Conservation (phyloP, 2,888 invertebrate species). For the Cheilosia scutellata region DNA sequence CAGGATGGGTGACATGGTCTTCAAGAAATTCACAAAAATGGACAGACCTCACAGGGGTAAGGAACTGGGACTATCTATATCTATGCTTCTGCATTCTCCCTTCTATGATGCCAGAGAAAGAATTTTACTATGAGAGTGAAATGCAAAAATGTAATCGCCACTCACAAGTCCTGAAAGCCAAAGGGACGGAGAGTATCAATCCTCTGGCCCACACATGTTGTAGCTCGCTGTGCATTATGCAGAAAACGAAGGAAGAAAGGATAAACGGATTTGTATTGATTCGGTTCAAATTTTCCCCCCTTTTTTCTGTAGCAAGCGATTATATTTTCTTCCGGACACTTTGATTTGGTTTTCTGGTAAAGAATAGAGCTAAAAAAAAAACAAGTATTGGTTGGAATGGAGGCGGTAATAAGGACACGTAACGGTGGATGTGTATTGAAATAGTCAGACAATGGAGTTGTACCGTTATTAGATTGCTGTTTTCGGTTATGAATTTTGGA, state of each 20-base stretch:
- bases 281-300: constrained; percentile 68
- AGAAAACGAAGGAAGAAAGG: constrained; percentile 72
- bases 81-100: not conserved
- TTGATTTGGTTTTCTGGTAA: constrained; percentile 68
- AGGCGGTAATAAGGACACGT: constrained; percentile 50
- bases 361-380: not conserved
- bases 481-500: constrained; percentile 54
- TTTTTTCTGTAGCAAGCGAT: constrained; percentile 43
- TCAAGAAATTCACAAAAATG: constrained; percentile 60
- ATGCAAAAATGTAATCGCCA: constrained; percentile 73
- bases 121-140: constrained; percentile 52
- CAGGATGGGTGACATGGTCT: constrained; percentile 48
- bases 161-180: constrained; percentile 45
- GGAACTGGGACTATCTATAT: constrained; percentile 5
- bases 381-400: not conserved
- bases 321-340: constrained; percentile 74
- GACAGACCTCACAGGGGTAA: constrained; percentile 21
- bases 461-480: constrained; percentile 58
- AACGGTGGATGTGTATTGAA: constrained; percentile 12
- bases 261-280: constrained; percentile 76
- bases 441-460: constrained; percentile 1
- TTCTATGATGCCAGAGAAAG: constrained; percentile 9
- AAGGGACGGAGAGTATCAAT: constrained; percentile 37
- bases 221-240: constrained; percentile 66
- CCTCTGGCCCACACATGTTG: constrained; percentile 48